These are phyloP conservation scores for Bimastos eiseni DNA, from an alignment of 2,888 invertebrate species.

Conservation along the genomic window DNA sequence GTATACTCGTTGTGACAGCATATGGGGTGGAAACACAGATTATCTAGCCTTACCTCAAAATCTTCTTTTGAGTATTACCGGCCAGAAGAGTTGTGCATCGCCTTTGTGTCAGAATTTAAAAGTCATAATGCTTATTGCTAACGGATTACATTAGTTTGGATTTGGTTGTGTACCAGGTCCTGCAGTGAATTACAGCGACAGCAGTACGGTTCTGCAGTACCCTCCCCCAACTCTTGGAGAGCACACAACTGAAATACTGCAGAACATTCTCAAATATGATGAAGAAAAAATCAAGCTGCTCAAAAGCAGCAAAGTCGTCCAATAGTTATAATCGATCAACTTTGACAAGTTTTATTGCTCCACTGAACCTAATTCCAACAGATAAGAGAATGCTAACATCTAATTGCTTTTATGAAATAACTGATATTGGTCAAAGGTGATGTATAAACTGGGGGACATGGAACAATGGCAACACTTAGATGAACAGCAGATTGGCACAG, in stretches of 20 bases:
- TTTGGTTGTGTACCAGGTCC: constrained; percentile 68
- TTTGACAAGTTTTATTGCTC: background rate
- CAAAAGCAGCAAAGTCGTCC: constrained; percentile 32
- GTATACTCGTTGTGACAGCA: background rate
- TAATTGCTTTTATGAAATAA: background rate
- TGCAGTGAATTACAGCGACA: constrained; percentile 78
- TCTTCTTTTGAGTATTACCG: background rate
- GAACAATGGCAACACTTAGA: too few species aligned
- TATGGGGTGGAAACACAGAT: background rate
- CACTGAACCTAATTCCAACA: background rate
- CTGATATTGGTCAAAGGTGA: background rate
- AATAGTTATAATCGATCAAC: constrained; percentile 17
- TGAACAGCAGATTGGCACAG: too few species aligned
- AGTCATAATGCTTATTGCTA: background rate
- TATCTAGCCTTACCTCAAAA: background rate
- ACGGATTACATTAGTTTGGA: background rate
- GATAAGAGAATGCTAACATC: background rate
- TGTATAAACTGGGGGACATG: too few species aligned
- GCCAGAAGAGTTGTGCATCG: background rate
- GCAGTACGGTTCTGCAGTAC: constrained; percentile 70
- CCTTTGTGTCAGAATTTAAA: background rate
- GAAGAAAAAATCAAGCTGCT: constrained; percentile 35
- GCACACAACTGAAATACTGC: constrained; percentile 79
- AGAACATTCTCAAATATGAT: constrained; percentile 45
- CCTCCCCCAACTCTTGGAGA: constrained; percentile 84